phyloP scores from a whole-genome alignment of 2,888 invertebrate genomes.

The Platypus cylindrus region DNA sequence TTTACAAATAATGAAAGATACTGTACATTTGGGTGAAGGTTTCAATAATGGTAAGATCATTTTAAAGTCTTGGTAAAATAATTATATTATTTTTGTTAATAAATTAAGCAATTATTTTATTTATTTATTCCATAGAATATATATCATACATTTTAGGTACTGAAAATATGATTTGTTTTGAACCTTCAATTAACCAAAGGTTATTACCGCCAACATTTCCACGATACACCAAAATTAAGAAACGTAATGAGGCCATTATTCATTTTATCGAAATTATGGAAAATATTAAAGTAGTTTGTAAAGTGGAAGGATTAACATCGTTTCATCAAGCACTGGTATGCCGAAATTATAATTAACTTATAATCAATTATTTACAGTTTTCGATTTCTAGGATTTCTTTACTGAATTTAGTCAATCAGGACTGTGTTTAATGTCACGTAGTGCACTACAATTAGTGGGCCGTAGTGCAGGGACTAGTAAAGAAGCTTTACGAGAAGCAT shows the following conservation, averaged over 20 bases:
- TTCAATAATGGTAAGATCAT: conserved; percentile 20
- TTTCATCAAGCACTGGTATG: conserved; percentile 72
- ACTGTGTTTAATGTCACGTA: conserved; percentile 86
- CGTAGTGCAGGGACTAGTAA: conserved; percentile 33
- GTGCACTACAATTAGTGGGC: conserved; percentile 75
- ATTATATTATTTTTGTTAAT: conserved; percentile 9
- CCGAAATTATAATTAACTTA: neutral
- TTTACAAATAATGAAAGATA: conserved; percentile 66
- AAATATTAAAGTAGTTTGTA: conserved; percentile 67
- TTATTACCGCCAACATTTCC: conserved; percentile 97
- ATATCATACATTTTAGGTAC: conserved; percentile 45
- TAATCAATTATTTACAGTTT: neutral
- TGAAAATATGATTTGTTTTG: conserved; percentile 83
- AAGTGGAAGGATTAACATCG: conserved; percentile 62
- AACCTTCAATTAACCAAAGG: conserved; percentile 90
- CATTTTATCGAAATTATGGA: conserved; percentile 75
- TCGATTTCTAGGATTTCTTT: conserved; percentile 66
- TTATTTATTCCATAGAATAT: too few species aligned
- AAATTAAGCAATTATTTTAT: conserved; percentile 3
- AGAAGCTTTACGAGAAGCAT: conserved; percentile 76
- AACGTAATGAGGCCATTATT: conserved; percentile 61
- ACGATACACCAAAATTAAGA: conserved; percentile 84
- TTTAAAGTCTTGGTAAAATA: too few species aligned
- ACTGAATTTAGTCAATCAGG: conserved; percentile 78
- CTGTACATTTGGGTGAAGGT: conserved; percentile 60